Percentiles rank a stretch among this genome's conserved stretches.
Conservation (phyloP, 2,113 vertebrate species). For the Deroptyus accipitrinus region DNA sequence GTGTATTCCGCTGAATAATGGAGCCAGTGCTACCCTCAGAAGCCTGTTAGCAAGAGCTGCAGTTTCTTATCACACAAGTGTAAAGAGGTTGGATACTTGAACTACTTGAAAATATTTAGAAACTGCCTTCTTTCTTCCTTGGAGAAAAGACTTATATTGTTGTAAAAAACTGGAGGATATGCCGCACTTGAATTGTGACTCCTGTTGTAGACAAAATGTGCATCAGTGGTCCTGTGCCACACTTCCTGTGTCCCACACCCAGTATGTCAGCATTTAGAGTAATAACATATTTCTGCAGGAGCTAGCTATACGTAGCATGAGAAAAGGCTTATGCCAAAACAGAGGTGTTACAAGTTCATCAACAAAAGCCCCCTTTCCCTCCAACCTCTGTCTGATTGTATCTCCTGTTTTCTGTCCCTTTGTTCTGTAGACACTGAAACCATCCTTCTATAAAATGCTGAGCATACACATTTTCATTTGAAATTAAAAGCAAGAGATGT, state of each 20-base stretch:
- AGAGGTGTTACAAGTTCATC: not conserved
- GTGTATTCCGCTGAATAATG: not conserved
- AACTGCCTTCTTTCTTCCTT: not conserved
- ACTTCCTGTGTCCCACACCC: not conserved
- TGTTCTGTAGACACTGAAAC: not conserved
- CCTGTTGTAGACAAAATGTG: not conserved
- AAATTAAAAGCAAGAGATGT: not conserved
- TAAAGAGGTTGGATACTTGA: not conserved
- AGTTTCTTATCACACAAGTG: not conserved
- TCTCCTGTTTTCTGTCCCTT: not conserved
- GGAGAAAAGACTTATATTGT: not conserved
- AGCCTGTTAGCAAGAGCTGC: not conserved
- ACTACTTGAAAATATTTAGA: not conserved
- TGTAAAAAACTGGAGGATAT: not conserved
- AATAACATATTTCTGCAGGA: not conserved
- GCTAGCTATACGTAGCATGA: not conserved
- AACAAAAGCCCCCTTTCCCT: not conserved
- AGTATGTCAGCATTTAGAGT: not conserved
- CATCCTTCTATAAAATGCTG: not conserved
- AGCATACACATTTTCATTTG: not conserved
- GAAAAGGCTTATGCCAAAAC: not conserved
- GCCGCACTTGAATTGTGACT: not conserved
- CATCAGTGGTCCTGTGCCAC: not conserved
- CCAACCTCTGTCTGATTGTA: not conserved
- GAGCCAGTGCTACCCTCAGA: not conserved